Conservation (phyloP, 2,797 vertebrate species). For the Neosilurus mollespiculum region DNA sequence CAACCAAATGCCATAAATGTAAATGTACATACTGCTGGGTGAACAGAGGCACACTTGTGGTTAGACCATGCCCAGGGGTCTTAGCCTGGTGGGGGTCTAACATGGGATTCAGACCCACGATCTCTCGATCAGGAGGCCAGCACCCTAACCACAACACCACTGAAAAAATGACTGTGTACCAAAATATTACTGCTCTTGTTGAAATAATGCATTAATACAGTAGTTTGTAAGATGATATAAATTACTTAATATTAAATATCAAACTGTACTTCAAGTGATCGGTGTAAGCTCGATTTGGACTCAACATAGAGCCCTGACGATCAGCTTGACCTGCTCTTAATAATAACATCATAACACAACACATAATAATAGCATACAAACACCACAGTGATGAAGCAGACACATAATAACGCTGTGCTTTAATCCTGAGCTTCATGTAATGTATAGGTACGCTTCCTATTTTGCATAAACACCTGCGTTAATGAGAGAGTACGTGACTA, state of each 20-base stretch:
- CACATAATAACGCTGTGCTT: slow-evolving; percentile 9
- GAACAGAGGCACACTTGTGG: too few species aligned
- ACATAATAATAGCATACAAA: neutral
- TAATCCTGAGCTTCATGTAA: neutral
- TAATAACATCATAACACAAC: slow-evolving; percentile 7
- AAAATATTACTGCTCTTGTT: too few species aligned
- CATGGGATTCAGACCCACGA: too few species aligned
- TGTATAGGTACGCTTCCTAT: slow-evolving; percentile 14
- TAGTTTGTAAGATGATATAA: too few species aligned
- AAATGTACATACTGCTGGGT: too few species aligned
- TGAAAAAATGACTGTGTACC: too few species aligned
- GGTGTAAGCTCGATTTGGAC: neutral
- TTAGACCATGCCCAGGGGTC: too few species aligned
- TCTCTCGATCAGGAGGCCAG: too few species aligned
- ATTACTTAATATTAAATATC: neutral
- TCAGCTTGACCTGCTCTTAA: neutral
- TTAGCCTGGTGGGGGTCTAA: too few species aligned
- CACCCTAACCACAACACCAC: too few species aligned
- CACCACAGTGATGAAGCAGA: slow-evolving; percentile 11
- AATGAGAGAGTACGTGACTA: neutral
- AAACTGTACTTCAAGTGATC: neutral
- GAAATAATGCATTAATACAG: too few species aligned
- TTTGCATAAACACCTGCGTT: slow-evolving; percentile 14
- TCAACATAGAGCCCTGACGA: neutral
- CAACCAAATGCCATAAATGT: too few species aligned